These are phyloP conservation scores for Tribolium madens DNA, from an alignment of 1,140 invertebrate species.

Conservation along the genomic window DNA sequence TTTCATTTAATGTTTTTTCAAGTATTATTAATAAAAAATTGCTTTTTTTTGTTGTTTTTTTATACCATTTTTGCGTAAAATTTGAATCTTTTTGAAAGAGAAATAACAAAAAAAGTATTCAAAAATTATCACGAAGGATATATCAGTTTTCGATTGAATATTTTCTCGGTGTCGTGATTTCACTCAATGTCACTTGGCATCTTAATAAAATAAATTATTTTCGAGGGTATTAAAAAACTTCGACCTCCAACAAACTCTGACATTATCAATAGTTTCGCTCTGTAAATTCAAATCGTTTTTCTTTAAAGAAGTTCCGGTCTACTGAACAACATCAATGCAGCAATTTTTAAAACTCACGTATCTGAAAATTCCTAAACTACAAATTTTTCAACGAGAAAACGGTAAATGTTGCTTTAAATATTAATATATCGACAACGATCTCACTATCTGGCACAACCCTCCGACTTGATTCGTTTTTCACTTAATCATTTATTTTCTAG, in stretches of 20 bases:
- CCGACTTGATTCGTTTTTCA: background rate
- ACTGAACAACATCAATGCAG: background rate
- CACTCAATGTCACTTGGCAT: background rate
- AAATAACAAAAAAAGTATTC: too few relatives aligned
- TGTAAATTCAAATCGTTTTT: background rate
- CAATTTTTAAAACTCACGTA: background rate
- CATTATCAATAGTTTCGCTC: background rate
- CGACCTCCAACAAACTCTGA: background rate
- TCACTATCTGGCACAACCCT: background rate
- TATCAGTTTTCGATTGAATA: too few relatives aligned
- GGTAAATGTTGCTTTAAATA: background rate
- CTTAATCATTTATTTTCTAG: background rate
- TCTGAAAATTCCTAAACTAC: background rate
- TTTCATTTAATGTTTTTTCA: too few relatives aligned
- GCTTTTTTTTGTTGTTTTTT: too few relatives aligned
- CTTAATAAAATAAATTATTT: background rate
- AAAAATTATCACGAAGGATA: too few relatives aligned
- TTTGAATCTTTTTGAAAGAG: too few relatives aligned
- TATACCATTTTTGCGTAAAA: too few relatives aligned
- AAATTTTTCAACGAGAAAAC: background rate
- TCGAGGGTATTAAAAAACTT: background rate
- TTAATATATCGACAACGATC: background rate
- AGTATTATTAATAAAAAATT: too few relatives aligned
- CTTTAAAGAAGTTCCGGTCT: background rate
- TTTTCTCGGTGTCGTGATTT: too few relatives aligned